Evolutionary conservation across 1,140 invertebrate genomes (phyloP).

Genomic region (Chymomyza costata): DNA sequence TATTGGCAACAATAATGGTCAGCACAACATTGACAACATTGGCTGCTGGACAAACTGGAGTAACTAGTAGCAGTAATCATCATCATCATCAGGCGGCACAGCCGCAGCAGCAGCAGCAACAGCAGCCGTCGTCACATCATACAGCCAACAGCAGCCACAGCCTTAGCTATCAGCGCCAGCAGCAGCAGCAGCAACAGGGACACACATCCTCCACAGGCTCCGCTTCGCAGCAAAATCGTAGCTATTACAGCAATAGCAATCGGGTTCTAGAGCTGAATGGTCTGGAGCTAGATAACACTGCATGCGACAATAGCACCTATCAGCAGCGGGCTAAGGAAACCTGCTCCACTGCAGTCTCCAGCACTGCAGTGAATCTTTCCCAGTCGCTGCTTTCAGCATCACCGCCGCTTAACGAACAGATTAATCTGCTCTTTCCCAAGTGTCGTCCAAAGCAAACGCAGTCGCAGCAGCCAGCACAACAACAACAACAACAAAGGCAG

Average conservation of each 20-base stretch:
- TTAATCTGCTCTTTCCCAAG: constrained; percentile 88
- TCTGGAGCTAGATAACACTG: constrained; percentile 7
- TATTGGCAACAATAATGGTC: constrained; percentile 75
- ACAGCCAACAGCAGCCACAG: constrained; percentile 3
- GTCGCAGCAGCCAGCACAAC: constrained; percentile 27
- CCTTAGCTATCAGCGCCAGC: constrained; percentile 10
- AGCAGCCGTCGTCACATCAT: constrained; percentile 19
- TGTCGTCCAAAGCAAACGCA: constrained; percentile 80
- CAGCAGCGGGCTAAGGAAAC: constrained; percentile 11
- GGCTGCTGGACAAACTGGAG: constrained; percentile 72
- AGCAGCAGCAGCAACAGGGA: constrained; percentile 31
- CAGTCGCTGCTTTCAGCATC: constrained; percentile 75
- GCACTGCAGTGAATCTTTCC: constrained; percentile 49
- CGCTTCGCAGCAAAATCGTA: constrained; percentile 17
- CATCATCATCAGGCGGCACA: constrained; percentile 68
- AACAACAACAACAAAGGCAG: constrained; percentile 15
- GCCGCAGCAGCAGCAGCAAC: constrained; percentile 31
- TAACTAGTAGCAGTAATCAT: constrained; percentile 73
- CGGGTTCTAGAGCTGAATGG: constrained; percentile 24
- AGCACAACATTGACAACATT: constrained; percentile 75
- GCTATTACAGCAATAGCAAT: constrained; percentile 14
- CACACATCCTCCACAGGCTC: constrained; percentile 28
- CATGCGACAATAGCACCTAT: constrained; percentile 38
- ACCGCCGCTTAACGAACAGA: constrained; percentile 80
- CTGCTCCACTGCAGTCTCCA: constrained; percentile 34